Conservation (phyloP, 2,797 vertebrate genomes). For the Oreortyx pictus region DNA sequence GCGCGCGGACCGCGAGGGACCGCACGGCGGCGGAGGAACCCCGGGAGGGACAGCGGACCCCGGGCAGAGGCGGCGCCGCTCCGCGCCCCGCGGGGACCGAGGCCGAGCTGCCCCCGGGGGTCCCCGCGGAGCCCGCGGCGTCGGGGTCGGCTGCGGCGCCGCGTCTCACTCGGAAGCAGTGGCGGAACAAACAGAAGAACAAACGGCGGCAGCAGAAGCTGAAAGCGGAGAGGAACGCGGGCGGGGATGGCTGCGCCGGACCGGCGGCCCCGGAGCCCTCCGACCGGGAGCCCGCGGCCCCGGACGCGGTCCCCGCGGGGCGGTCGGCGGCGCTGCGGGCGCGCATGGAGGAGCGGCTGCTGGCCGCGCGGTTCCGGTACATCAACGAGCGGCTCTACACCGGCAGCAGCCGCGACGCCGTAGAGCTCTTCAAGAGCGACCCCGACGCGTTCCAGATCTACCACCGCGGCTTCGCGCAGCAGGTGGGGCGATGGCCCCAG, state of each 20-base stretch:
- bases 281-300: not conserved
- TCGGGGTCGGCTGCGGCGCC: fast-evolving
- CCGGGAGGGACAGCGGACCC: not conserved
- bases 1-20: not conserved
- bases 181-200: slow-evolving; percentile 73
- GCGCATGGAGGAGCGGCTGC: slow-evolving; percentile 87
- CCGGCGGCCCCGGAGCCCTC: not conserved
- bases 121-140: not conserved
- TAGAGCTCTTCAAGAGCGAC: slow-evolving; percentile 85
- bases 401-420: slow-evolving; percentile 83
- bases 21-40: not conserved
- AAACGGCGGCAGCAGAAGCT: slow-evolving; percentile 65
- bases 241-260: not conserved
- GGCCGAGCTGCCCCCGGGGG: not conserved
- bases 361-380: slow-evolving; percentile 90
- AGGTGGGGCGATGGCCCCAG: slow-evolving; percentile 89
- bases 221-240: not conserved
- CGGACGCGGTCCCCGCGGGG: not conserved
- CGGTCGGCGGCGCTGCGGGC: slow-evolving; percentile 76
- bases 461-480: slow-evolving; percentile 89
- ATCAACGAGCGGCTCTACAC: slow-evolving; percentile 92
- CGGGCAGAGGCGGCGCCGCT: not conserved
- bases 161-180: slow-evolving; percentile 61
- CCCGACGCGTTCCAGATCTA: slow-evolving; percentile 87
- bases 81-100: too few relatives aligned